Percentiles rank a stretch among this genome's conserved stretches.
Conservation (phyloP, 2,113 vertebrate species). For the Sylvietta virens region DNA sequence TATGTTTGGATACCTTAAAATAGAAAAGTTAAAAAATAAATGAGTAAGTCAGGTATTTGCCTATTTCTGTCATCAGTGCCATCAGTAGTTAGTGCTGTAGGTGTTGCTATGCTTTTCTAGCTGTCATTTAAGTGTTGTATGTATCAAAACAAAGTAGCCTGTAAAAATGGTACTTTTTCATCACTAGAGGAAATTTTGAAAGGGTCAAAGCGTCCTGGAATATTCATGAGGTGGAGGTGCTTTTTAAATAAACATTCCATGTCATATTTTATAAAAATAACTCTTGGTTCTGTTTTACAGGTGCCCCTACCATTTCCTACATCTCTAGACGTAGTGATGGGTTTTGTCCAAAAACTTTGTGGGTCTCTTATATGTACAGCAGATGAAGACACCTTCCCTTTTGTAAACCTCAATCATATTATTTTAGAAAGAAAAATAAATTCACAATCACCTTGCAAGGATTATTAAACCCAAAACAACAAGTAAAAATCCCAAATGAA, state of each 20-base stretch:
- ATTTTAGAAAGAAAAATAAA: not conserved
- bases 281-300: not conserved
- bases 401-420: not conserved
- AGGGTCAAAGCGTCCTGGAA: not conserved
- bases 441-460: not conserved
- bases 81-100: not conserved
- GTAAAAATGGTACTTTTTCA: not conserved
- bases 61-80: not conserved
- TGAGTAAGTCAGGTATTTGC: not conserved
- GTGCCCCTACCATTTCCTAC: not conserved
- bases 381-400: not conserved
- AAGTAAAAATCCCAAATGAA: accelerated
- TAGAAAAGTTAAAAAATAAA: not conserved
- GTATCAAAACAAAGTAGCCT: not conserved
- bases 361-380: not conserved
- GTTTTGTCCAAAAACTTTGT: not conserved
- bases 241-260: not conserved
- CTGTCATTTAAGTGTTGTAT: not conserved
- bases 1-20: not conserved
- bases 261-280: not conserved
- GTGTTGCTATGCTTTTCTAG: not conserved
- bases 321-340: not conserved
- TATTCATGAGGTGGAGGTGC: not conserved
- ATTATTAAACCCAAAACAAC: not conserved
- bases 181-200: not conserved